phyloP scores from a whole-genome alignment of 64 coral and sea anemone genomes.

The Platygyra sinensis region DNA sequence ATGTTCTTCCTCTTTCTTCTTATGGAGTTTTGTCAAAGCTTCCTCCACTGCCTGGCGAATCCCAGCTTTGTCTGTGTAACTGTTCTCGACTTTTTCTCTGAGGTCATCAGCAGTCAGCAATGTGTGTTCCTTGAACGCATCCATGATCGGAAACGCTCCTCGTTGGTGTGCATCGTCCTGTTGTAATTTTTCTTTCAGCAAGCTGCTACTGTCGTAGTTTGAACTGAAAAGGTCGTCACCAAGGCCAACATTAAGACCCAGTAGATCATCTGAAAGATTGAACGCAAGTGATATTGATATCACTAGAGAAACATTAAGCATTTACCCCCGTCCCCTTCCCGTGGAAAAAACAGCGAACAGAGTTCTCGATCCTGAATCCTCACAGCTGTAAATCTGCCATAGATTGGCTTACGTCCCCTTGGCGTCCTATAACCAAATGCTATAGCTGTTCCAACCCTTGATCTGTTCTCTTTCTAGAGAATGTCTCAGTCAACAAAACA shows the following conservation, averaged over 20 bases:
- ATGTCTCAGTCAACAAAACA: too few species aligned
- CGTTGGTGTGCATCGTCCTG: conserved; percentile 16
- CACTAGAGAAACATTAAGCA: too few species aligned
- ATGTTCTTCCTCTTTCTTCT: conserved; percentile 21
- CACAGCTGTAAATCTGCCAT: too few species aligned
- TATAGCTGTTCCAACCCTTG: too few species aligned
- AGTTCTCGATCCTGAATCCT: too few species aligned
- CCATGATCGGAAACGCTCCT: conserved; percentile 70
- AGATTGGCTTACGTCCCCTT: too few species aligned
- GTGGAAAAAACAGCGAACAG: too few species aligned
- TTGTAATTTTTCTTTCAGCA: conserved; percentile 3
- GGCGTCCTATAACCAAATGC: too few species aligned
- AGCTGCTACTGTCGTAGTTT: conserved; percentile 6
- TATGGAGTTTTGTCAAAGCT: conserved; percentile 62
- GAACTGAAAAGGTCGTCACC: conserved; percentile 25
- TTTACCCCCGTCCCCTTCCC: too few species aligned
- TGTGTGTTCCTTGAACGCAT: conserved; percentile 54
- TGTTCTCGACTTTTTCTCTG: conserved; percentile 60
- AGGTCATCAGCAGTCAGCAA: conserved; percentile 51
- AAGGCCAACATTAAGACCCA: conserved; percentile 27
- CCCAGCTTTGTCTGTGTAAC: conserved; percentile 28
- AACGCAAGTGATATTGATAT: too few species aligned
- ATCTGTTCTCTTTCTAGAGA: too few species aligned
- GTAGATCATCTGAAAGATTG: conserved; percentile 30
- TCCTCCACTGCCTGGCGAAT: conserved; percentile 41